phyloP scores from a whole-genome alignment of 2,797 vertebrate genomes.

The Phrynocephalus forsythii region DNA sequence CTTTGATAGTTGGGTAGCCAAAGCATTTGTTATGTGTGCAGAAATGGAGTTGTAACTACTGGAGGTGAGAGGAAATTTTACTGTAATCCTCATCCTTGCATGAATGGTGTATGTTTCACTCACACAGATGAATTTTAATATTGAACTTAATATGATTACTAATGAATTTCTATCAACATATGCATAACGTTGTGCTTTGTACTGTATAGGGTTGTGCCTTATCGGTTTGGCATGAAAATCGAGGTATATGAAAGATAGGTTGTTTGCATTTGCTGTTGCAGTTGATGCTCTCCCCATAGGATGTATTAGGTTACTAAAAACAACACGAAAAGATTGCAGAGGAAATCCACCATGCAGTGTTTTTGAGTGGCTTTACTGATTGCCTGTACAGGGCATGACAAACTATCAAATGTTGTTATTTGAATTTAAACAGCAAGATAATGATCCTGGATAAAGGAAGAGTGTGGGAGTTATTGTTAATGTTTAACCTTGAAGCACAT shows the following conservation, averaged over 20 bases:
- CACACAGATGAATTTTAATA: neutral
- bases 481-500: neutral
- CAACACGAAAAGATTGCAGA: neutral
- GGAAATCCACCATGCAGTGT: neutral
- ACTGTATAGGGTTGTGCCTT: neutral
- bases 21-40: too few relatives aligned
- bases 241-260: slow-evolving; percentile 9
- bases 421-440: neutral
- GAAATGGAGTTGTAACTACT: neutral
- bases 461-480: neutral
- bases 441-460: neutral
- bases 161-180: neutral
- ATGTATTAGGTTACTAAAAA: neutral
- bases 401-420: neutral
- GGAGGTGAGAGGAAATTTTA: neutral
- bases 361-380: neutral
- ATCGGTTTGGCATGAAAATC: slow-evolving; percentile 22
- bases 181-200: too few relatives aligned
- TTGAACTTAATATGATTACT: neutral
- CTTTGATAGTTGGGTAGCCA: too few relatives aligned
- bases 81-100: too few relatives aligned
- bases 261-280: neutral
- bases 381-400: neutral
- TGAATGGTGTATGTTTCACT: neutral
- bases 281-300: neutral